Conservation (phyloP, 2,113 vertebrate genomes). For the Hassar affinis region DNA sequence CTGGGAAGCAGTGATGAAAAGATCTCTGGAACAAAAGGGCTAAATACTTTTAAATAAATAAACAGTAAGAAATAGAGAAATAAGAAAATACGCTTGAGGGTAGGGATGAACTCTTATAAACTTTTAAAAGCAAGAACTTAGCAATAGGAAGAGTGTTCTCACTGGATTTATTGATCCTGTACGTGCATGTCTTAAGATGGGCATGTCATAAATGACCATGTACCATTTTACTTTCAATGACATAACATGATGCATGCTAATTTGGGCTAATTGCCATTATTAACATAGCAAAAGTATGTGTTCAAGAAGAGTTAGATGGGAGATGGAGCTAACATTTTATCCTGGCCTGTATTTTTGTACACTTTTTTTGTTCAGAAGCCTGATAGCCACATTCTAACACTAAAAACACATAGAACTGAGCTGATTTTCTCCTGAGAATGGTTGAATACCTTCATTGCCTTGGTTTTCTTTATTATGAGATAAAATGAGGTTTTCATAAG, state of each 20-base stretch:
- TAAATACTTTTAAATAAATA: background rate
- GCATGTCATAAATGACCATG: background rate
- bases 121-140: background rate
- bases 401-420: background rate
- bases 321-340: background rate
- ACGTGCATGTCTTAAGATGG: background rate
- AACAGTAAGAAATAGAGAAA: background rate
- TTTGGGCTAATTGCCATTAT: background rate
- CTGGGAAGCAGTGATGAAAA: background rate
- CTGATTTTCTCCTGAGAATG: background rate
- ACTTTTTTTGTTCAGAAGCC: background rate
- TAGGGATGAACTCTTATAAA: background rate
- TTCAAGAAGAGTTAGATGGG: background rate
- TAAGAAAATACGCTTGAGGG: background rate
- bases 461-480: background rate
- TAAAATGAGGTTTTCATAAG: background rate
- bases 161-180: background rate
- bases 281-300: background rate
- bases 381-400: background rate
- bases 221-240: background rate
- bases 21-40: background rate
- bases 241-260: background rate
- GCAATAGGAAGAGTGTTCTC: background rate
- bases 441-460: background rate
- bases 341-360: background rate